Conservation (phyloP, 2,888 invertebrate species). For the Xiphydria camelus region DNA sequence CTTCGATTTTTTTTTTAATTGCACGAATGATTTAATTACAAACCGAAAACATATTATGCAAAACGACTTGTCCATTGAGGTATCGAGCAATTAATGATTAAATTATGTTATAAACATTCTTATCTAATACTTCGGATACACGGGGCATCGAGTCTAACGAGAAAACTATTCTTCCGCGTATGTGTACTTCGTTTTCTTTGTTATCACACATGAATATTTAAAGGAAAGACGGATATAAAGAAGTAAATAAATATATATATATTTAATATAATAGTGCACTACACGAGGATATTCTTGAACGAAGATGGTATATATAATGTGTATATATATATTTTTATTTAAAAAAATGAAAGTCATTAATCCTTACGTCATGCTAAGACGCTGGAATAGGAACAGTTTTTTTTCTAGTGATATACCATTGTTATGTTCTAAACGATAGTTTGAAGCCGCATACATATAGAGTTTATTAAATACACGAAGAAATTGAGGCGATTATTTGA, state of each 20-base stretch:
- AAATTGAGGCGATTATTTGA: slow-evolving; percentile 18
- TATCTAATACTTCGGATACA: too few relatives aligned
- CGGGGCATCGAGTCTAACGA: too few relatives aligned
- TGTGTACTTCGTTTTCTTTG: too few relatives aligned
- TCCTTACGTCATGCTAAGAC: slow-evolving; percentile 24
- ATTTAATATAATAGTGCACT: slow-evolving; percentile 41
- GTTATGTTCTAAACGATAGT: slow-evolving; percentile 39
- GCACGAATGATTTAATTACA: slow-evolving; percentile 16
- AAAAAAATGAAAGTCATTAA: slow-evolving; percentile 41
- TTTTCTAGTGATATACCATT: slow-evolving; percentile 42
- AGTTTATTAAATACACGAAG: slow-evolving; percentile 20
- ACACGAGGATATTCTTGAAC: slow-evolving; percentile 46
- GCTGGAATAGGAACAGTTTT: slow-evolving; percentile 19
- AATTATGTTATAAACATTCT: too few relatives aligned
- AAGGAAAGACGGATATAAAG: slow-evolving; percentile 19
- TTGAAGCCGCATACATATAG: slow-evolving; percentile 19
- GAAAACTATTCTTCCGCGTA: too few relatives aligned
- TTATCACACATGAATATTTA: slow-evolving; percentile 25
- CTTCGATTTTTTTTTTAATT: too few relatives aligned
- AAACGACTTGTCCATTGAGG: too few relatives aligned
- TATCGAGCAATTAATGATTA: too few relatives aligned
- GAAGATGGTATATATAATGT: slow-evolving; percentile 30
- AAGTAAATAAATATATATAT: slow-evolving; percentile 34
- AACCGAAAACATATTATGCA: slow-evolving; percentile 19
- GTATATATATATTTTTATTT: slow-evolving; percentile 39